Evolutionary conservation across 2,888 invertebrate species (phyloP).

Genomic region (Epinotia bilunana): DNA sequence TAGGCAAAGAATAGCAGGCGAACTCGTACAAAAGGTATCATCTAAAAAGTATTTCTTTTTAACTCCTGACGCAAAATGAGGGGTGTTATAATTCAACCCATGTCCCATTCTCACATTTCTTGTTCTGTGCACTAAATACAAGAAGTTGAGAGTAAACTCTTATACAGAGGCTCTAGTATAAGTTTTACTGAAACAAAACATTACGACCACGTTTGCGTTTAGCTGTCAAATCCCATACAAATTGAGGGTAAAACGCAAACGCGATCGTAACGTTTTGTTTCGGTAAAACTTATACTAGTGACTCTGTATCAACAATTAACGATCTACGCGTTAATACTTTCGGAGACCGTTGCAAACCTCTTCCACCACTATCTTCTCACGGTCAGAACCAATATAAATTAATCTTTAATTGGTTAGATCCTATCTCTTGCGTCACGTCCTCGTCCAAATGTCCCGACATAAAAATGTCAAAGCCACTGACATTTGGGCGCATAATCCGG

Average conservation of each 20-base stretch:
- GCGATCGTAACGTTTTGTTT: too few species aligned
- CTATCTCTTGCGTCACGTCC: constrained; percentile 72
- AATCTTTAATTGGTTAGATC: constrained; percentile 80
- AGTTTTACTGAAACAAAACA: too few species aligned
- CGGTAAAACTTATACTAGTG: too few species aligned
- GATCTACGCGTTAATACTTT: not conserved
- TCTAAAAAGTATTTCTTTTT: too few species aligned
- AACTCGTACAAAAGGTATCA: too few species aligned
- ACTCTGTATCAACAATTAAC: not conserved
- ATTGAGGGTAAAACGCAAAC: too few species aligned
- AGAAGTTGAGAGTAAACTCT: not conserved
- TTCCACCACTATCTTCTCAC: constrained; percentile 32
- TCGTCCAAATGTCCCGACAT: constrained; percentile 75
- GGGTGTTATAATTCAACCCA: not conserved
- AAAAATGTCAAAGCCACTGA: constrained; percentile 82
- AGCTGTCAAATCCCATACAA: too few species aligned
- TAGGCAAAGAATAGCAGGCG: too few species aligned
- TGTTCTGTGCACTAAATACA: not conserved
- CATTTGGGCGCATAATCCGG: constrained; percentile 80
- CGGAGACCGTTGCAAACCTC: constrained; percentile 14
- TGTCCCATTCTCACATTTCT: not conserved
- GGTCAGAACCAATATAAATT: constrained; percentile 62
- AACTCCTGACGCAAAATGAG: too few species aligned
- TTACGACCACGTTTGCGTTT: too few species aligned
- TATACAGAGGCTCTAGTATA: too few species aligned